Conservation (phyloP, 2,888 invertebrate species). For the Rhamnusium bicolor region DNA sequence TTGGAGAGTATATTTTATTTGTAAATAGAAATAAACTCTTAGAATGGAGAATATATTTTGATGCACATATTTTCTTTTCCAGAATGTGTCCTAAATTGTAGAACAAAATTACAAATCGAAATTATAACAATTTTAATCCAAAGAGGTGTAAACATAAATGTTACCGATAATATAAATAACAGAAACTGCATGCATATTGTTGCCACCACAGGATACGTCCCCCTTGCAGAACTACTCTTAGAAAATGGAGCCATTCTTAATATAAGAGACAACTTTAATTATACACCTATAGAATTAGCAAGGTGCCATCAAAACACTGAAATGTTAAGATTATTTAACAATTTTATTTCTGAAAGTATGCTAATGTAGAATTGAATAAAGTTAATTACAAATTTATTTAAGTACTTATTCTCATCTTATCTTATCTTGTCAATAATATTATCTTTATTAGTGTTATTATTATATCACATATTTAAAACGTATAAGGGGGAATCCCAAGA, state of each 20-base stretch:
- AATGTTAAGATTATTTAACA: slow-evolving; percentile 19
- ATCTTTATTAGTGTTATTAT: too few species aligned
- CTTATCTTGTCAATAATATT: too few species aligned
- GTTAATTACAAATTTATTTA: too few species aligned
- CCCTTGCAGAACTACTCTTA: slow-evolving; percentile 67
- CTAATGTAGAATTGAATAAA: too few species aligned
- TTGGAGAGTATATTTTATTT: neutral
- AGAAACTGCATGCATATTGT: slow-evolving; percentile 73
- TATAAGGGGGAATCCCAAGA: too few species aligned
- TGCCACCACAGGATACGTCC: slow-evolving; percentile 72
- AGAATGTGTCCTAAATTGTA: slow-evolving; percentile 59
- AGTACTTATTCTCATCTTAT: too few species aligned
- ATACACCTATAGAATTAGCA: slow-evolving; percentile 35
- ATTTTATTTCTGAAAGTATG: neutral
- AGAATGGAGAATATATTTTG: too few species aligned
- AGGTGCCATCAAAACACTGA: slow-evolving; percentile 25
- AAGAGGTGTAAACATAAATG: slow-evolving; percentile 32
- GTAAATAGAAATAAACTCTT: too few species aligned
- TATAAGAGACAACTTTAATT: slow-evolving; percentile 38
- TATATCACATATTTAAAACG: too few species aligned
- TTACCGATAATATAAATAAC: slow-evolving; percentile 34
- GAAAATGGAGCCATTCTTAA: slow-evolving; percentile 68
- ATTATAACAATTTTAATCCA: slow-evolving; percentile 63
- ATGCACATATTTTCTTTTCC: slow-evolving; percentile 19
- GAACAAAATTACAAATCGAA: slow-evolving; percentile 67